A percentile compares a stretch with the other conserved stretches of the same genome.
Conservation (phyloP, 1,140 invertebrate genomes). For the Cydia strobilella region DNA sequence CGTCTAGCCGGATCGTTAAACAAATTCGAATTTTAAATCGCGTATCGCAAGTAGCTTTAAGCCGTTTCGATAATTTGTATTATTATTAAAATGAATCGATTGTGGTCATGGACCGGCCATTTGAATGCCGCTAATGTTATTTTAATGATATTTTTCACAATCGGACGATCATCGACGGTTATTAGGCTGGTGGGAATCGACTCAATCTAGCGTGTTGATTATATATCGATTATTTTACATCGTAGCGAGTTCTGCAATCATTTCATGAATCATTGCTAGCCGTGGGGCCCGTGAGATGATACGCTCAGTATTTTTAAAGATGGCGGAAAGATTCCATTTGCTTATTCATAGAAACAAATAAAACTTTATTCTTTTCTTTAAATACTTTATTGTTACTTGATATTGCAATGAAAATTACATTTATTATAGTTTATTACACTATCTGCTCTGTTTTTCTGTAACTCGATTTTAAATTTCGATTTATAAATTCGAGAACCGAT, state of each 20-base stretch:
- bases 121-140: slow-evolving; percentile 26
- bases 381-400: too few species aligned
- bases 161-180: slow-evolving; percentile 28
- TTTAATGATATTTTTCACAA: slow-evolving; percentile 35
- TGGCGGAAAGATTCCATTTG: too few species aligned
- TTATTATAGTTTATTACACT: background rate
- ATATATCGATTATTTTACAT: slow-evolving; percentile 29
- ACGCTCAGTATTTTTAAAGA: too few species aligned
- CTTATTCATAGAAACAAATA: too few species aligned
- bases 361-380: too few species aligned
- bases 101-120: slow-evolving; percentile 20
- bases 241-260: slow-evolving; percentile 9
- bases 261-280: slow-evolving; percentile 9
- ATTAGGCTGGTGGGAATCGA: slow-evolving; percentile 21
- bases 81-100: slow-evolving; percentile 29
- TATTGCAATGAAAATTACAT: background rate
- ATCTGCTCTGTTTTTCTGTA: background rate
- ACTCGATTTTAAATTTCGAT: background rate
- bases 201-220: slow-evolving; percentile 30
- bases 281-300: too few species aligned
- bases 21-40: slow-evolving; percentile 22
- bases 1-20: slow-evolving; percentile 28
- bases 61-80: slow-evolving; percentile 24
- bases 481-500: background rate
- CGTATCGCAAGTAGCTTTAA: slow-evolving; percentile 21